Percentiles rank a stretch among this genome's conserved stretches.
These are phyloP conservation scores for Pelmatolapia mariae DNA, from an alignment of 2,113 vertebrate genomes.

Conservation along the genomic window DNA sequence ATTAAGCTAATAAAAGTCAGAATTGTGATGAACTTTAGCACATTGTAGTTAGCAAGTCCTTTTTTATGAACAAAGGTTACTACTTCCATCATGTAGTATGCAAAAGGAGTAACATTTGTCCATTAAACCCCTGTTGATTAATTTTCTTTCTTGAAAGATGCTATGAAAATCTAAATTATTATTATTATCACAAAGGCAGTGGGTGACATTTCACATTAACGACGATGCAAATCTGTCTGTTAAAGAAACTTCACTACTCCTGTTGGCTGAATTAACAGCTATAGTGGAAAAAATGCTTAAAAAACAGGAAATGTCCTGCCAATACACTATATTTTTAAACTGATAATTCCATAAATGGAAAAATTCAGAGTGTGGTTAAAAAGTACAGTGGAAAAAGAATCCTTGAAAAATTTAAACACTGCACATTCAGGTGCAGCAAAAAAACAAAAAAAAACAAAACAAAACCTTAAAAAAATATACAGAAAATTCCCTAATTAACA, in stretches of 20 bases:
- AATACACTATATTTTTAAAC: not conserved
- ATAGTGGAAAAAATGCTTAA: not conserved
- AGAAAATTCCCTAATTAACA: not conserved
- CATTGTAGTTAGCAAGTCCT: not conserved
- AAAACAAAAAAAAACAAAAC: not conserved
- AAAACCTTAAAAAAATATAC: not conserved
- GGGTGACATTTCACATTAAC: not conserved
- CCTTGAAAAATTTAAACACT: not conserved
- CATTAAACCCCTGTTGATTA: not conserved
- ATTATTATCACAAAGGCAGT: not conserved
- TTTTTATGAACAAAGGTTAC: not conserved
- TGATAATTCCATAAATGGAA: not conserved
- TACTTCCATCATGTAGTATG: not conserved
- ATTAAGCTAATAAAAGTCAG: not conserved
- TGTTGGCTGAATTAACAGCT: not conserved
- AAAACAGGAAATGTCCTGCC: not conserved
- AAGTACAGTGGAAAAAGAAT: not conserved
- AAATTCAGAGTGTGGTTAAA: not conserved
- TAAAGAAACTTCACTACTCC: not conserved
- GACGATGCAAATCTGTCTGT: fast-evolving
- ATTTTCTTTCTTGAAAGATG: not conserved
- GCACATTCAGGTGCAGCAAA: not conserved
- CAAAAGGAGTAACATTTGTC: not conserved
- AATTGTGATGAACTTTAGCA: not conserved
- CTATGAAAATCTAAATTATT: not conserved